A percentile compares a stretch with the other conserved stretches of the same genome.
These are phyloP conservation scores for Lepus timidus DNA, from an alignment of 2,113 vertebrate species.

Conservation along the genomic window DNA sequence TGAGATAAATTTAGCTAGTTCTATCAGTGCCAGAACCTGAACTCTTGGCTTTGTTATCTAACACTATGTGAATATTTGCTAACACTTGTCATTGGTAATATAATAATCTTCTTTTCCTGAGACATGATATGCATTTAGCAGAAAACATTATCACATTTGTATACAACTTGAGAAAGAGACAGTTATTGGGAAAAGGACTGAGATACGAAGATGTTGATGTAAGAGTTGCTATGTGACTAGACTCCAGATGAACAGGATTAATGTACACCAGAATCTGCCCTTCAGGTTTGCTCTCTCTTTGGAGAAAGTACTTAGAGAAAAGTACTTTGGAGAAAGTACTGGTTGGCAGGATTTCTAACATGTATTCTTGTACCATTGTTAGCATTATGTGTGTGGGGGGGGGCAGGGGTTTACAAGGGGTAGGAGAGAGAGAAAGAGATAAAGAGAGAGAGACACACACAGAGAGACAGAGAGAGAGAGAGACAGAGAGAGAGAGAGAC, in stretches of 20 bases:
- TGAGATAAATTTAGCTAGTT: constrained; percentile 40
- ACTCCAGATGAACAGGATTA: background rate
- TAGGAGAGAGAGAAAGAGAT: too few relatives aligned
- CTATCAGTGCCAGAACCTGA: background rate
- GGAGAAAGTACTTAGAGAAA: constrained; percentile 15
- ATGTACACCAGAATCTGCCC: background rate
- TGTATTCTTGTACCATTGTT: background rate
- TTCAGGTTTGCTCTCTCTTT: constrained; percentile 3
- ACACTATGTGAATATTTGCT: constrained; percentile 37
- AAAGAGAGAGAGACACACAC: too few relatives aligned
- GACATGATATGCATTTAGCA: background rate
- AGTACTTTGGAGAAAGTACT: background rate
- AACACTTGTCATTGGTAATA: constrained; percentile 9
- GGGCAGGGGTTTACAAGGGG: too few relatives aligned
- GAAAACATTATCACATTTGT: background rate
- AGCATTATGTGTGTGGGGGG: too few relatives aligned
- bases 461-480: too few relatives aligned
- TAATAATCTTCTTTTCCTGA: constrained; percentile 18
- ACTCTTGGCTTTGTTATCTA: background rate
- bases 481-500: too few relatives aligned
- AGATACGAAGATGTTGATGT: background rate
- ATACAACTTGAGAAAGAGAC: constrained; percentile 6
- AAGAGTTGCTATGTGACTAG: constrained; percentile 38
- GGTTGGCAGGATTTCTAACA: background rate
- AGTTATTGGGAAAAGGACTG: constrained; percentile 15